phyloP scores from a whole-genome alignment of 2,888 invertebrate species.

The Autographa gamma region DNA sequence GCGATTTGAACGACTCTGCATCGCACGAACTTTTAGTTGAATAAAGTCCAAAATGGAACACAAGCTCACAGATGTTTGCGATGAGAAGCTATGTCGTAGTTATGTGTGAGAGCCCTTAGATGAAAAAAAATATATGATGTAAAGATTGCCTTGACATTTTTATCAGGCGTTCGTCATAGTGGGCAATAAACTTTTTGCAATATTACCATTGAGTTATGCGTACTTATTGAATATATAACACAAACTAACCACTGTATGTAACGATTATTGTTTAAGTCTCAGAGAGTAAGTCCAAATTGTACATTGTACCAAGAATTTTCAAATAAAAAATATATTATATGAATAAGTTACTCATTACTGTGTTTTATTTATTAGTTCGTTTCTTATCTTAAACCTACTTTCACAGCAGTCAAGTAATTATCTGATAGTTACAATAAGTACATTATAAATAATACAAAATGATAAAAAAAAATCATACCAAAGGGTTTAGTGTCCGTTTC shows the following conservation, averaged over 20 bases:
- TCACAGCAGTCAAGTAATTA: too few species aligned
- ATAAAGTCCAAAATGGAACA: too few species aligned
- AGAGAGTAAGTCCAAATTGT: conserved; percentile 79
- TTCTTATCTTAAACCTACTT: too few species aligned
- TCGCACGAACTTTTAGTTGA: too few species aligned
- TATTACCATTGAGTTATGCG: conserved; percentile 41
- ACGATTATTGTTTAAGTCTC: conserved; percentile 70
- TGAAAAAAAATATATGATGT: not conserved
- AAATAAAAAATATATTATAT: conserved; percentile 83
- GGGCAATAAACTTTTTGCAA: conserved; percentile 13
- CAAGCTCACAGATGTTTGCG: too few species aligned
- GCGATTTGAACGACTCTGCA: too few species aligned
- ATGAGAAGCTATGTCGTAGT: too few species aligned
- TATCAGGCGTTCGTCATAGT: conserved; percentile 10
- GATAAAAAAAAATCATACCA: too few species aligned
- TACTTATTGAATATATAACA: conserved; percentile 41
- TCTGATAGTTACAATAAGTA: too few species aligned
- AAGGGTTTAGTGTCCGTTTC: too few species aligned
- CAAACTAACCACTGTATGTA: conserved; percentile 44
- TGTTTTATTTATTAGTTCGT: conserved; percentile 66
- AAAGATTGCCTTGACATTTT: not conserved
- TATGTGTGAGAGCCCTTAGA: too few species aligned
- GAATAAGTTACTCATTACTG: conserved; percentile 82
- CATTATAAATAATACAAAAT: too few species aligned
- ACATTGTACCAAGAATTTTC: conserved; percentile 86